These are phyloP conservation scores for Euzetes globulus DNA, from an alignment of 2,888 invertebrate species.

Conservation along the genomic window DNA sequence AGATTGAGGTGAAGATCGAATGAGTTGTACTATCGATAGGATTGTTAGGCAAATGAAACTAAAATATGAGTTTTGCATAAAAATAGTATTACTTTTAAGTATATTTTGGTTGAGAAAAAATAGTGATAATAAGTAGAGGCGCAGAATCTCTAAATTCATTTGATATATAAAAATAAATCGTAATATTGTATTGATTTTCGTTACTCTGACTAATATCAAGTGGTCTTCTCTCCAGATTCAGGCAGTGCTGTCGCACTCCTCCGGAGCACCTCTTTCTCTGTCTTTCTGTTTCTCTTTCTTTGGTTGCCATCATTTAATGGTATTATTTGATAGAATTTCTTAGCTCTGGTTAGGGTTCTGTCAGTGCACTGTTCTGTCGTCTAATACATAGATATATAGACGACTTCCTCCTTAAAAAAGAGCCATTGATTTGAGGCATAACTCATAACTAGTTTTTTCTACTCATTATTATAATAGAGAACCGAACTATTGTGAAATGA, in stretches of 20 bases:
- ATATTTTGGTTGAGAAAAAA: not conserved
- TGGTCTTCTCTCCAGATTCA: not conserved
- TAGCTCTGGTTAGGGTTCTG: not conserved
- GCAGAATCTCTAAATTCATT: constrained; percentile 8
- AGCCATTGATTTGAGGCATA: constrained; percentile 6
- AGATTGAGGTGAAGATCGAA: too few species aligned
- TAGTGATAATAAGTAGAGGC: not conserved
- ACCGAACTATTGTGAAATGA: not conserved
- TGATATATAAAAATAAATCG: not conserved
- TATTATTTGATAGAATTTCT: not conserved
- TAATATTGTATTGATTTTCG: constrained; percentile 6
- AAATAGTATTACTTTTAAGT: too few species aligned
- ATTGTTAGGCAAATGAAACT: too few species aligned
- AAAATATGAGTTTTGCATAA: too few species aligned
- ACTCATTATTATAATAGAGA: not conserved
- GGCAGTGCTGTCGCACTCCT: not conserved
- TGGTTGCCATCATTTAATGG: constrained; percentile 6
- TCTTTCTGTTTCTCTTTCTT: constrained; percentile 15
- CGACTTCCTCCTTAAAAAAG: not conserved
- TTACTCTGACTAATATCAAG: constrained; percentile 8
- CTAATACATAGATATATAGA: not conserved
- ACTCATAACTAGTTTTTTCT: constrained; percentile 6
- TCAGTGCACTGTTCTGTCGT: not conserved
- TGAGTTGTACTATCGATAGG: too few species aligned
- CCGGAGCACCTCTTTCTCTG: not conserved